phyloP scores from a whole-genome alignment of 1,140 invertebrate genomes.

The Drosophila dunni region DNA sequence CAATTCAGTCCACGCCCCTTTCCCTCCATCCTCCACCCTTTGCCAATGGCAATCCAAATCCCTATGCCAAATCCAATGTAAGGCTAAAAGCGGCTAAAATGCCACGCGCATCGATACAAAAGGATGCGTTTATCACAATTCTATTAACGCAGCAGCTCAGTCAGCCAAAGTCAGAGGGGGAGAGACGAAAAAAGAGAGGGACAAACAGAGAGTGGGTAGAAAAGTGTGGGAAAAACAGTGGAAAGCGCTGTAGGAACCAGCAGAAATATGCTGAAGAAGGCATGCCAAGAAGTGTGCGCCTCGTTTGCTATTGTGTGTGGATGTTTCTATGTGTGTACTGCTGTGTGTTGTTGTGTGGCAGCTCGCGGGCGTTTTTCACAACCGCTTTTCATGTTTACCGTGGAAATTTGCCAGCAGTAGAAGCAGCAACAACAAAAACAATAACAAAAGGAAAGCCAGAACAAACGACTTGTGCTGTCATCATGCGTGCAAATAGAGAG shows the following conservation, averaged over 20 bases:
- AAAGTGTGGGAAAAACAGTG: neutral
- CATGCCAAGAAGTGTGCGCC: neutral
- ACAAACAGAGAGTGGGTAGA: too few relatives aligned
- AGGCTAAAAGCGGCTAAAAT: conserved; percentile 58
- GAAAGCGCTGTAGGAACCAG: neutral
- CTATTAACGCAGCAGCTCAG: conserved; percentile 67
- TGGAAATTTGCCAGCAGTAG: conserved; percentile 46
- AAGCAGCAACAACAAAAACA: conserved; percentile 27
- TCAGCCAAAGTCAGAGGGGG: conserved; percentile 16
- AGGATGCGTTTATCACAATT: conserved; percentile 81
- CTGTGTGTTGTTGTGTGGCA: conserved; percentile 25
- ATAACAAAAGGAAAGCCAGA: conserved; percentile 21
- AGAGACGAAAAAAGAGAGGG: neutral
- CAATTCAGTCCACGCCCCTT: neutral
- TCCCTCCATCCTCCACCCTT: neutral
- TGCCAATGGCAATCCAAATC: conserved; percentile 12
- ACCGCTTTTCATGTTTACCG: conserved; percentile 57
- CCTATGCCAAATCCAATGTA: conserved; percentile 49
- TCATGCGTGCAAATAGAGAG: conserved; percentile 34
- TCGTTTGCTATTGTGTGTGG: conserved; percentile 21
- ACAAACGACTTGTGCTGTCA: conserved; percentile 32
- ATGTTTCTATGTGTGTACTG: neutral
- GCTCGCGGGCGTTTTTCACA: conserved; percentile 55
- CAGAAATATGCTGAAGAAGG: neutral
- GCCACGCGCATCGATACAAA: conserved; percentile 72